These are phyloP conservation scores for Leucoptera coffeella DNA, from an alignment of 2,888 invertebrate genomes.

Conservation along the genomic window DNA sequence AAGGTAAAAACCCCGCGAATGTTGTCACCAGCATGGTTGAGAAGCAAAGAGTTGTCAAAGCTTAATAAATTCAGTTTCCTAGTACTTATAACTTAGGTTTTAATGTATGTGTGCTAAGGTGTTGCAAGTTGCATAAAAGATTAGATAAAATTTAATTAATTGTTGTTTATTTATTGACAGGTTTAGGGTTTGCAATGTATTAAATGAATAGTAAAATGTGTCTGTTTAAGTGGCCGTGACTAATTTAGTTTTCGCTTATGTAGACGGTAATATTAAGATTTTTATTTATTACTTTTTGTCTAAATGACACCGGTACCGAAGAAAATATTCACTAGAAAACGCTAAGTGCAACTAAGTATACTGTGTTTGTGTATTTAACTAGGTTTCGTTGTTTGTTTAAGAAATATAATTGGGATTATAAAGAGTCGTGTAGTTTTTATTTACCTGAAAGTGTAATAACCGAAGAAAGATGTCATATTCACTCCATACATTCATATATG, in stretches of 20 bases:
- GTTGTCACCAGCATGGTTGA: constrained; percentile 30
- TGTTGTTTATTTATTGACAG: neutral
- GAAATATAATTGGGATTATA: no score
- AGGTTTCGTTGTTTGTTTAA: no score
- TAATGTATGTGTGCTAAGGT: neutral
- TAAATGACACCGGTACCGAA: constrained; percentile 33
- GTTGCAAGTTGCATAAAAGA: neutral
- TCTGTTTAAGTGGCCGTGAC: constrained; percentile 1
- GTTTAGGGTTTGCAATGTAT: no score
- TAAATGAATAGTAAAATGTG: neutral
- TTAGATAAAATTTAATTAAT: neutral
- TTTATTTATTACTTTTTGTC: constrained; percentile 9
- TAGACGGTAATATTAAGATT: neutral
- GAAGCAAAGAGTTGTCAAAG: constrained; percentile 18
- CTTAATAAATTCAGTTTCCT: constrained; percentile 4
- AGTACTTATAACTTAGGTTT: neutral
- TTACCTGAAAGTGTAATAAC: no score
- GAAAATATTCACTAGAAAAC: constrained; percentile 34
- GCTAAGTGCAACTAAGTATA: no score
- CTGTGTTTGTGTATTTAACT: no score
- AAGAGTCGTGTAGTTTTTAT: no score
- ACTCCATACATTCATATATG: no score
- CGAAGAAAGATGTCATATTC: no score
- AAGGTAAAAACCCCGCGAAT: constrained; percentile 18
- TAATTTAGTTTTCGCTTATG: neutral